These are phyloP conservation scores for Plemyria rubiginata DNA, from an alignment of 2,888 invertebrate genomes.

Conservation along the genomic window DNA sequence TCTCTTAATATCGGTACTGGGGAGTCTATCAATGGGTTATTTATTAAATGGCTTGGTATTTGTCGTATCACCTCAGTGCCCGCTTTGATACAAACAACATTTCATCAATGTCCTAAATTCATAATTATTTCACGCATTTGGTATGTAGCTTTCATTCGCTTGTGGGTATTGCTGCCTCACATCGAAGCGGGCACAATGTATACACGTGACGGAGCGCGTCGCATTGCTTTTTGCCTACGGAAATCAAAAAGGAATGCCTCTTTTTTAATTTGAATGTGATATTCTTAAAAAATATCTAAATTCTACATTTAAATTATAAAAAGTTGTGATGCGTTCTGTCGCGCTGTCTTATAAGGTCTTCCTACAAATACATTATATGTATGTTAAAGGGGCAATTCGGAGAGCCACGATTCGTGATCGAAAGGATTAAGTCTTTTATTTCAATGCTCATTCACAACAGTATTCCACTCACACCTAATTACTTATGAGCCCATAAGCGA, in stretches of 20 bases:
- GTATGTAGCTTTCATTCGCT: conserved; percentile 10
- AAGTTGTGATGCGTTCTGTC: not conserved
- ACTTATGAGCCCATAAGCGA: too few relatives aligned
- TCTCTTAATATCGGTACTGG: not conserved
- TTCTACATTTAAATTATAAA: not conserved
- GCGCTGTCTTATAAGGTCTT: not conserved
- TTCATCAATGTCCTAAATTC: not conserved
- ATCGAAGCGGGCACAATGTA: conserved; percentile 15
- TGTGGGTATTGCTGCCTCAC: conserved; percentile 6
- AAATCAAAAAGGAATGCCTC: not conserved
- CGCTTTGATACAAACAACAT: conserved; percentile 21
- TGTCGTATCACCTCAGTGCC: not conserved
- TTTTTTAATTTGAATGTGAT: not conserved
- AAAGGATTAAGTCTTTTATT: conserved; percentile 1
- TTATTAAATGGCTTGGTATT: not conserved
- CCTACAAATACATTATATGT: too few relatives aligned
- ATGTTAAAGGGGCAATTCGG: not conserved
- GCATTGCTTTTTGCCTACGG: not conserved
- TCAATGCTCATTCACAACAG: too few relatives aligned
- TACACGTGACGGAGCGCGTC: not conserved
- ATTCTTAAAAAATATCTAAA: too few relatives aligned
- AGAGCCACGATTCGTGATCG: not conserved
- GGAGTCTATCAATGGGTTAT: not conserved
- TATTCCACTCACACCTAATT: too few relatives aligned
- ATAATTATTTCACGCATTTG: not conserved